These are phyloP conservation scores for Parthenolecanium corni DNA, from an alignment of 2,888 invertebrate species.

Conservation along the genomic window DNA sequence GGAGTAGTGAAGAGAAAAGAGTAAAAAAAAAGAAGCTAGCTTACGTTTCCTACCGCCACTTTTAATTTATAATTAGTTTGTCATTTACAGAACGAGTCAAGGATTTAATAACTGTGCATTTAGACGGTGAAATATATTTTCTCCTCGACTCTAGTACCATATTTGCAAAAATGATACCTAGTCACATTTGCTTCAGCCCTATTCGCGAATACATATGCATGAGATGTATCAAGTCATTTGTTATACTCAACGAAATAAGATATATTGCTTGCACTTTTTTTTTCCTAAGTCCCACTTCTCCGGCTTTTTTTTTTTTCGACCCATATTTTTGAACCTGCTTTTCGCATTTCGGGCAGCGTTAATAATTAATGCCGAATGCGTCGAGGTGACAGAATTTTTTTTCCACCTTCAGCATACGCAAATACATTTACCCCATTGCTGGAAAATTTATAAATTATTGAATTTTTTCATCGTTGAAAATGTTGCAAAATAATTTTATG, in stretches of 20 bases:
- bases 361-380: too few species aligned
- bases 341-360: too few species aligned
- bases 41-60: conserved; percentile 8
- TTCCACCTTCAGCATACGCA: too few species aligned
- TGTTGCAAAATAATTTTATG: too few species aligned
- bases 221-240: conserved; percentile 20
- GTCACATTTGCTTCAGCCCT: neutral
- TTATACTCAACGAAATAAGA: neutral
- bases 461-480: too few species aligned
- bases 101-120: conserved; percentile 24
- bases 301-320: too few species aligned
- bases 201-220: conserved; percentile 13
- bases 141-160: neutral
- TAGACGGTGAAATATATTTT: neutral
- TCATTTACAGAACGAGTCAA: conserved; percentile 3
- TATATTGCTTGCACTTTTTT: too few species aligned
- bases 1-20: neutral
- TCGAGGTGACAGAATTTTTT: too few species aligned
- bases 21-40: conserved; percentile 7
- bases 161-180: conserved; percentile 1
- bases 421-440: too few species aligned
- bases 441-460: too few species aligned
- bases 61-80: conserved; percentile 26
- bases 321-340: too few species aligned
- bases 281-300: too few species aligned